These are phyloP conservation scores for Rhingia campestris DNA, from an alignment of 2,888 invertebrate genomes.

Conservation along the genomic window DNA sequence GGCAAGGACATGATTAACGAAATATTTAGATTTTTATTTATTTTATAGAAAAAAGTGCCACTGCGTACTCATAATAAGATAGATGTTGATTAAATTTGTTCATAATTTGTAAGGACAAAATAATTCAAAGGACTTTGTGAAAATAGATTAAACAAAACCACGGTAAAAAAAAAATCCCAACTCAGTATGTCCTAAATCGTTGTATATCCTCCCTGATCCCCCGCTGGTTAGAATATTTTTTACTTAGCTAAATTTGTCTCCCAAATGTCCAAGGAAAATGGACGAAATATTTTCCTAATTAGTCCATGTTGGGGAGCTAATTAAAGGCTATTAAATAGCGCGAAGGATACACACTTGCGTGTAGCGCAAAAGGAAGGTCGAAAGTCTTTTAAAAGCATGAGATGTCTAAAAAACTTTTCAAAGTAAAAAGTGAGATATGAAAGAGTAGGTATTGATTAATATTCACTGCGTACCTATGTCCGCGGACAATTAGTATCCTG, in stretches of 20 bases:
- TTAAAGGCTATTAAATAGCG: slow-evolving; percentile 50
- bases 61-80: not conserved
- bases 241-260: slow-evolving; percentile 42
- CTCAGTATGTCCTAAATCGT: slow-evolving; percentile 51
- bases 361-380: not conserved
- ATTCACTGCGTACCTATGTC: too few species aligned
- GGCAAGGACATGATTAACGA: too few species aligned
- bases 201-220: slow-evolving; percentile 22
- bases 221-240: slow-evolving; percentile 5
- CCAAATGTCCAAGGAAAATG: slow-evolving; percentile 4
- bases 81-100: too few species aligned
- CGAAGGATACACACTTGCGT: slow-evolving; percentile 15
- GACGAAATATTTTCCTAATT: slow-evolving; percentile 57
- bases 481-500: too few species aligned
- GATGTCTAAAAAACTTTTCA: too few species aligned
- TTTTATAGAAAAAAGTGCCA: too few species aligned
- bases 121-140: slow-evolving; percentile 47
- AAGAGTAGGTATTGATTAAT: too few species aligned
- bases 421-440: too few species aligned
- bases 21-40: too few species aligned
- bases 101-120: slow-evolving; percentile 14
- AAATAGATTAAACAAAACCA: slow-evolving; percentile 33
- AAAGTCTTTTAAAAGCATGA: not conserved
- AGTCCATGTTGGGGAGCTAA: slow-evolving; percentile 47
- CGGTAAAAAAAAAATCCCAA: not conserved